These are phyloP conservation scores for Charina bottae DNA, from an alignment of 2,113 vertebrate genomes.

Conservation along the genomic window DNA sequence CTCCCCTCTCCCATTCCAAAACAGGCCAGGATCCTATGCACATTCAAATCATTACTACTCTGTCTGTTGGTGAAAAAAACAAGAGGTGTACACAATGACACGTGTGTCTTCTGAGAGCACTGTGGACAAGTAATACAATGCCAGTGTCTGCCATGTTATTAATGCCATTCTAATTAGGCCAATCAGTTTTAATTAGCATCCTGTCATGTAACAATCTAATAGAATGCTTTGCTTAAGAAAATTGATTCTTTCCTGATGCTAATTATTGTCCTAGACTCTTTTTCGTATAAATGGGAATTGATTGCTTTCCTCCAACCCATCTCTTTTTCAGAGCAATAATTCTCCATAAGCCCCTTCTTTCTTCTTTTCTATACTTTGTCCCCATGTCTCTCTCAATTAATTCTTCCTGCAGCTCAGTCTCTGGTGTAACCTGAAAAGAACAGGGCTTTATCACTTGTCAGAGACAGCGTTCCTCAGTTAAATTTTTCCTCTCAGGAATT, in stretches of 20 bases:
- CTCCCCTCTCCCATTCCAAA: background rate
- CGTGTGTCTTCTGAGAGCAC: background rate
- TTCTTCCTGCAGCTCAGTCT: conserved; percentile 51
- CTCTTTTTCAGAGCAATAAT: conserved; percentile 43
- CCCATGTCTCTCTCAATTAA: conserved; percentile 58
- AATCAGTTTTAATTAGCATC: conserved; percentile 77
- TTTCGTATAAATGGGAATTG: conserved; percentile 72
- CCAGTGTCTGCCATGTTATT: conserved; percentile 62
- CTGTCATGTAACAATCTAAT: conserved; percentile 74
- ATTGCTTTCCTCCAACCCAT: conserved; percentile 62
- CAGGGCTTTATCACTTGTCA: conserved; percentile 58
- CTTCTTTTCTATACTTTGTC: conserved; percentile 28
- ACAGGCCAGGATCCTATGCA: background rate
- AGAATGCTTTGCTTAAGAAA: conserved; percentile 70
- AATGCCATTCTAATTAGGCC: conserved; percentile 74
- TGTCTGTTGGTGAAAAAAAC: background rate
- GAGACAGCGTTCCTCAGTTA: conserved; percentile 47
- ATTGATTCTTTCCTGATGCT: conserved; percentile 73
- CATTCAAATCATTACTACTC: background rate
- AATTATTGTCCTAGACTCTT: conserved; percentile 66
- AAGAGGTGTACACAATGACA: conserved; percentile 2
- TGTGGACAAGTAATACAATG: conserved; percentile 35
- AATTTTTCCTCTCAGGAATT: conserved; percentile 57
- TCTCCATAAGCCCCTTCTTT: conserved; percentile 46
- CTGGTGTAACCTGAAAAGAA: conserved; percentile 51